Base-by-base conservation (phyloP, 35 echinoderm and acorn worm genomes). In the Ptychodera flava region DNA sequence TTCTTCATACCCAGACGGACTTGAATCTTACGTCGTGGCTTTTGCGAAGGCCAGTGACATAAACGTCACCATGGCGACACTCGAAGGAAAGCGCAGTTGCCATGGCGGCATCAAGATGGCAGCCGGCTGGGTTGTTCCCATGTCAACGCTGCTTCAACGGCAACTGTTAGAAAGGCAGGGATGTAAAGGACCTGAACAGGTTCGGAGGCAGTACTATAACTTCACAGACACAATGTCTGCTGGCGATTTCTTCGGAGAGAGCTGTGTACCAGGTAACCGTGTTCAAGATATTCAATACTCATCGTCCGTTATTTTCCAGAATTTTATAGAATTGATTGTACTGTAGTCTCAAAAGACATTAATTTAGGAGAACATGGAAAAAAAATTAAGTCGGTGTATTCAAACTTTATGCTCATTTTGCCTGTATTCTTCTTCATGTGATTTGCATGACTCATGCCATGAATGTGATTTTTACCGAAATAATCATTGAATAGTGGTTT, bases 111-210 rank as follows among this genome's bases (percentile, higher is more conserved):
- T 93, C 15, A 88, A 77, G 28, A 89, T 85, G 64, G 93, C 95
- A 0, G 92, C 92, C 15, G 95, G 95, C 22, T 97, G 95, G 95
- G 93, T 93, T 76, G 85, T 97, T 29, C 95, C 92, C 28, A 77
- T 97, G 27, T 92, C 90, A 15, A 91, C 85, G 36, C 79, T 97
- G 35, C 15, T 97, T 28, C 33, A 89, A 15, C 30, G 34, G 15
- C 84, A 86, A 15, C 37, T 89, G 16, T 91, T 97, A 35, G 15
- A 15, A 16, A 85, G 89, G 30, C 93, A 91, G 35, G 85, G 89
- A 28, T 82, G 88, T 22, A 64, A 64, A 64, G 22, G 45, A 12
- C 45, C 45, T 12, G n/a, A n/a, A n/a, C n/a, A n/a, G n/a, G n/a
- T n/a, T n/a, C n/a, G n/a, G n/a, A n/a, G n/a, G n/a, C n/a, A n/a